phyloP scores from a whole-genome alignment of 2,888 invertebrate species.

The Yponomeuta malinellus region DNA sequence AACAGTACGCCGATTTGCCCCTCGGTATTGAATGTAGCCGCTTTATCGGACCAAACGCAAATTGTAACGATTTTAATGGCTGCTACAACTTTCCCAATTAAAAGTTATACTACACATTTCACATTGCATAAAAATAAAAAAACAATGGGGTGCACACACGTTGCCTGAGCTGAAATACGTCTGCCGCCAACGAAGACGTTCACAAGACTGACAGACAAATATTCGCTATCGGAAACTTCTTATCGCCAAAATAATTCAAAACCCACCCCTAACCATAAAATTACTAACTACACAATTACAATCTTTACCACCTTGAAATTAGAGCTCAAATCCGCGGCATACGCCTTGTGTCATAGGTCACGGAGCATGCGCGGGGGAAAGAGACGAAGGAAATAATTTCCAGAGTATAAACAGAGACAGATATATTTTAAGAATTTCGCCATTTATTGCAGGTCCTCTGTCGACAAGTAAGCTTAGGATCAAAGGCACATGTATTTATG shows the following conservation, averaged over 20 bases:
- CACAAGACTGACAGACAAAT: slow-evolving; percentile 36
- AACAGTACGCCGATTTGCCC: no score
- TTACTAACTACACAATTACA: slow-evolving; percentile 22
- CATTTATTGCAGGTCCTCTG: slow-evolving; percentile 21
- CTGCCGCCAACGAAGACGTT: slow-evolving; percentile 27
- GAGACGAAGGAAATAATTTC: slow-evolving; percentile 25
- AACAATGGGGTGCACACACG: background rate
- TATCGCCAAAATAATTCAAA: slow-evolving; percentile 18
- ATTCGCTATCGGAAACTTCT: slow-evolving; percentile 16
- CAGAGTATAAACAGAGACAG: slow-evolving; percentile 31
- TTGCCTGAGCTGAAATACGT: slow-evolving; percentile 22
- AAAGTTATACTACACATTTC: no score
- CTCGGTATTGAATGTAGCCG: no score
- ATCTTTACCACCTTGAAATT: slow-evolving; percentile 31
- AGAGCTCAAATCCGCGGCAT: slow-evolving; percentile 37
- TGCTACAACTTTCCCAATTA: no score
- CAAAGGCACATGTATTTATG: background rate
- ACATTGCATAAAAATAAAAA: background rate
- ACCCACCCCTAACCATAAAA: slow-evolving; percentile 10
- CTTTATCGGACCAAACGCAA: no score
- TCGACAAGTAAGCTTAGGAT: background rate
- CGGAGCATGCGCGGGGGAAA: slow-evolving; percentile 55
- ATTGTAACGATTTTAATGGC: no score
- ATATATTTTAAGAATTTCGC: slow-evolving; percentile 13
- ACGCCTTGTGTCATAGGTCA: slow-evolving; percentile 24